Conservation (phyloP, 2,113 vertebrate genomes). For the Siphamia tubifer region DNA sequence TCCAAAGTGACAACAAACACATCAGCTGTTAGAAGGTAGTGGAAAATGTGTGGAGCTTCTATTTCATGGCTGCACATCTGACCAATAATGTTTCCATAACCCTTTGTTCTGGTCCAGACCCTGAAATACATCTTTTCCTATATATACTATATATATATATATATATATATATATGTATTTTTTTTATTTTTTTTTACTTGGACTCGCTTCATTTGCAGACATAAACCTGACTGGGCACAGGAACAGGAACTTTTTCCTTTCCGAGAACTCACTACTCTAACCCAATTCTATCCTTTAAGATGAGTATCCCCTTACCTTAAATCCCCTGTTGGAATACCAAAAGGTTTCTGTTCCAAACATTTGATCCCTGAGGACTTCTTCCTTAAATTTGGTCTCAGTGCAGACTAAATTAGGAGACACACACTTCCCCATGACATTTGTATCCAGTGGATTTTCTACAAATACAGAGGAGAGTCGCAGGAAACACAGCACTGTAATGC, state of each 20-base stretch:
- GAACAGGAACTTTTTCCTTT: conserved; percentile 46
- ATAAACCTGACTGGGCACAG: conserved; percentile 22
- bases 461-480: background rate
- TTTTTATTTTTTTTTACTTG: background rate
- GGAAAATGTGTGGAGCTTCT: too few species aligned
- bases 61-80: too few species aligned
- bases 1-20: too few species aligned
- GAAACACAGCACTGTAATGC: background rate
- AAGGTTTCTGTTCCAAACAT: conserved; percentile 60
- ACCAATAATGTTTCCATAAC: too few species aligned
- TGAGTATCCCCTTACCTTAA: conserved; percentile 59
- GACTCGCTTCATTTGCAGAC: conserved; percentile 10
- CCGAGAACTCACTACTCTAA: conserved; percentile 52
- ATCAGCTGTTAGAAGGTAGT: too few species aligned
- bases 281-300: conserved; percentile 74
- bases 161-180: too few species aligned
- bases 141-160: too few species aligned
- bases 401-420: conserved; percentile 22
- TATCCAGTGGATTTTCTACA: background rate
- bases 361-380: conserved; percentile 51
- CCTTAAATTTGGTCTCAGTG: conserved; percentile 33
- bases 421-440: background rate
- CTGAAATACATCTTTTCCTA: background rate
- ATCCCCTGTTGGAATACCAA: conserved; percentile 63
- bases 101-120: background rate